Percentiles rank a stretch among this genome's conserved stretches.
Evolutionary conservation across 2,888 invertebrate genomes (phyloP).

Genomic region (Chironomus tentans): DNA sequence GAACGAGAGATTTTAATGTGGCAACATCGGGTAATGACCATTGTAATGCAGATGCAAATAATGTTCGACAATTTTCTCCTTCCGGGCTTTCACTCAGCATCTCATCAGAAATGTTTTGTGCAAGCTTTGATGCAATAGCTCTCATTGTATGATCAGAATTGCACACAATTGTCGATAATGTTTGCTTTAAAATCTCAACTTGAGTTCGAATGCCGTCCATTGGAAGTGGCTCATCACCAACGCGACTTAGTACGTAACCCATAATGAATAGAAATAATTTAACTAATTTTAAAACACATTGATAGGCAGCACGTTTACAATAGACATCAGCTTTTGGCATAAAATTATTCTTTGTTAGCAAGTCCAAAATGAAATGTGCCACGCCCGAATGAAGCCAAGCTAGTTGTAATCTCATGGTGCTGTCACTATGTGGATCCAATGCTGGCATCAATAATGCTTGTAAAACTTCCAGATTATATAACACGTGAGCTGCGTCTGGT

Average conservation of each 20-base stretch:
- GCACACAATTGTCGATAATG: constrained; percentile 67
- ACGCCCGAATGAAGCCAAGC: constrained; percentile 53
- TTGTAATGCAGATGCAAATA: constrained; percentile 50
- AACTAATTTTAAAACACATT: constrained; percentile 77
- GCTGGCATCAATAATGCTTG: constrained; percentile 91
- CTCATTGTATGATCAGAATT: constrained; percentile 79
- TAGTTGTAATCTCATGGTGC: constrained; percentile 49
- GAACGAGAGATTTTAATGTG: constrained; percentile 64
- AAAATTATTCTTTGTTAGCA: constrained; percentile 78
- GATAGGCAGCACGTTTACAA: constrained; percentile 70
- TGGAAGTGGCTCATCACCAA: constrained; percentile 47
- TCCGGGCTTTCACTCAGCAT: constrained; percentile 44
- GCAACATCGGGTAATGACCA: constrained; percentile 64
- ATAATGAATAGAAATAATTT: constrained; percentile 83
- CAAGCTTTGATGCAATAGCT: constrained; percentile 72
- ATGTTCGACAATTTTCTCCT: constrained; percentile 44
- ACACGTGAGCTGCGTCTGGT: constrained; percentile 62
- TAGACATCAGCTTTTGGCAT: constrained; percentile 68
- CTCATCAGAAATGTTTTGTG: constrained; percentile 69
- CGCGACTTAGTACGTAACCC: constrained; percentile 64
- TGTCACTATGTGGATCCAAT: constrained; percentile 66
- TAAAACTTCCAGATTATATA: constrained; percentile 69
- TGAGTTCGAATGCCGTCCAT: constrained; percentile 43
- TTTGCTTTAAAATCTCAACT: constrained; percentile 65
- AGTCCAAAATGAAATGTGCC: constrained; percentile 59